Base-by-base conservation (phyloP, 2,113 vertebrate species). In the Hypomesus transpacificus region DNA sequence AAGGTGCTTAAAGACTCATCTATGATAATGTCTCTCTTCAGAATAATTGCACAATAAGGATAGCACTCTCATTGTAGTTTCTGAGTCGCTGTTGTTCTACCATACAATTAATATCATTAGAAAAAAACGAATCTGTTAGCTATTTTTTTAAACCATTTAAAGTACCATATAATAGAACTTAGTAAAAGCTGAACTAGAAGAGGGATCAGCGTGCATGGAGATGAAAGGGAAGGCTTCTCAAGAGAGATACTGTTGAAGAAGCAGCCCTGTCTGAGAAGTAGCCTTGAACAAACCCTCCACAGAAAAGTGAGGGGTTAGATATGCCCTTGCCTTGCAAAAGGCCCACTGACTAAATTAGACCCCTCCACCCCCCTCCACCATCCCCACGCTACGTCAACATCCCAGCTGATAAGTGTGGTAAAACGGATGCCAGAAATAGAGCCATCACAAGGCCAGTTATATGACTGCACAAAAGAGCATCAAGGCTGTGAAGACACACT, bases 321-420 rank as follows among this genome's bases (percentile, higher is more conserved):
- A 34, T 63, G 61, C 61, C 17, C 17, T 31, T 28, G 18, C 18
- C 17, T 9, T 28, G 18, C 22, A 28, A 26, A 26, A 63, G 16
- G 26, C 17, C 13, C 61, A 31, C 61, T 34, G 61, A 24, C 28
- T 18, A 26, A 63, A 39, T 34, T 63, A 63, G 61, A 63, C 28
- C 61, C 39, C 39, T 46, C 39, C 39, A 46, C 39, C 39, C 39
- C 39, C 39, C 39, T 9, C 39, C 39, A 46, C 39, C 39, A 46
- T 8, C 39, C 61, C 28, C 61, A 34, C 28, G 26, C 28, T 63
- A 63, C 61, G 28, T 34, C 61, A 7, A 63, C 61, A 63, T 18
- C 24, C 17, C 61, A 63, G 28, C 61, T 63, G 61, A 63, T 63
- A 63, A 63, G 61, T 63, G 17, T 63, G 61, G 16, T n/a, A 7